Percentiles rank a stretch among this genome's conserved stretches.
Conservation (phyloP, 1,140 invertebrate genomes). For the Drosophila nikananu region DNA sequence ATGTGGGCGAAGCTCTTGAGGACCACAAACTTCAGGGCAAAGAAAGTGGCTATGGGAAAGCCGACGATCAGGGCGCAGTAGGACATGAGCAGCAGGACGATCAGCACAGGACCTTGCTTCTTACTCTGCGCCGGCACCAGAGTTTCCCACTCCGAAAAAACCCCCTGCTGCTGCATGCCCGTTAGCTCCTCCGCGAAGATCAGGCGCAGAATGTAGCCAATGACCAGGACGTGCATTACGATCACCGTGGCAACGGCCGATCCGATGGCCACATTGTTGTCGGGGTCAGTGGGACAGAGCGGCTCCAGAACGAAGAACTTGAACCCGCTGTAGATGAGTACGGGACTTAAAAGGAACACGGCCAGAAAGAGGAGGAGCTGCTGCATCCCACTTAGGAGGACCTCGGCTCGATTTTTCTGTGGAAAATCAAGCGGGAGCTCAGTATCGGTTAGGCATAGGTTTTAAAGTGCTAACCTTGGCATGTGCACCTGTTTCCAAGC, state of each 20-base stretch:
- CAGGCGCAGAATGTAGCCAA: constrained; percentile 36
- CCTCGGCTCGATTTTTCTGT: constrained; percentile 6
- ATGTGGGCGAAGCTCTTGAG: constrained; percentile 42
- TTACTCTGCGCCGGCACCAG: not conserved
- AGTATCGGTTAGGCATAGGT: not conserved
- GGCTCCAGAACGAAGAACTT: constrained; percentile 20
- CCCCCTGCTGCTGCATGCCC: constrained; percentile 11
- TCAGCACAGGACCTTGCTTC: constrained; percentile 10
- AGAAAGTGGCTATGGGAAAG: constrained; percentile 48
- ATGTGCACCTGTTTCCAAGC: constrained; percentile 10
- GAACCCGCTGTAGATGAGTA: constrained; percentile 21
- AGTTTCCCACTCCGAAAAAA: constrained; percentile 20
- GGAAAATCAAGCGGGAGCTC: not conserved
- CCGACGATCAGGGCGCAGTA: constrained; percentile 41
- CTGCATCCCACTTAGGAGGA: constrained; percentile 7
- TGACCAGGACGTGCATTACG: constrained; percentile 35
- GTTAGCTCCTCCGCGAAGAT: constrained; percentile 26
- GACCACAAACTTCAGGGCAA: constrained; percentile 51
- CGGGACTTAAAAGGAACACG: constrained; percentile 20
- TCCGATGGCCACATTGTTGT: constrained; percentile 35
- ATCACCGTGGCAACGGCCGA: constrained; percentile 39
- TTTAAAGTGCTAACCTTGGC: constrained; percentile 1
- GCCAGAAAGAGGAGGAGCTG: constrained; percentile 19
- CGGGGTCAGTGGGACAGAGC: not conserved
- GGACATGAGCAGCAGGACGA: constrained; percentile 30